These are phyloP conservation scores for Cryptomyrus ogoouensis DNA, from an alignment of 2,113 vertebrate genomes.

Conservation along the genomic window DNA sequence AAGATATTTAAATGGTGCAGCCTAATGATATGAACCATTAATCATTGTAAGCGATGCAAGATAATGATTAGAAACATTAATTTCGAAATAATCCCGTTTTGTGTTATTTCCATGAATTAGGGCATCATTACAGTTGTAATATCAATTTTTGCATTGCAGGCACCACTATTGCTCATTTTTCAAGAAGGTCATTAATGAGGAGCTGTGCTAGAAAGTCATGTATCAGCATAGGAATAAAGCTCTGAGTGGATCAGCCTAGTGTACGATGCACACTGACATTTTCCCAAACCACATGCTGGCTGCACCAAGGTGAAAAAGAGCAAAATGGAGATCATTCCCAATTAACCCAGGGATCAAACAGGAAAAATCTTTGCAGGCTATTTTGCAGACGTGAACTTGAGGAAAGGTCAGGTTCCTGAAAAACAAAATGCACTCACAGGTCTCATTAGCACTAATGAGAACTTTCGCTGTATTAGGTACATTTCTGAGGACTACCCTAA, in stretches of 20 bases:
- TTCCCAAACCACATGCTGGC: slow-evolving; percentile 65
- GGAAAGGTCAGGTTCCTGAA: slow-evolving; percentile 82
- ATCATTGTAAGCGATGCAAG: not conserved
- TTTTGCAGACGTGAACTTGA: slow-evolving; percentile 61
- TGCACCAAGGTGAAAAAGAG: slow-evolving; percentile 60
- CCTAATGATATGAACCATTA: slow-evolving; percentile 44
- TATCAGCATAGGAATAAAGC: slow-evolving; percentile 56
- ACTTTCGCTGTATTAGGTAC: slow-evolving; percentile 52
- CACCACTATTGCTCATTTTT: slow-evolving; percentile 47
- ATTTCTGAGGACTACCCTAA: slow-evolving; percentile 23
- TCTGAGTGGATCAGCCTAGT: slow-evolving; percentile 47
- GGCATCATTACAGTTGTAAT: not conserved
- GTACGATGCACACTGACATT: slow-evolving; percentile 81
- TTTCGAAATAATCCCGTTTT: slow-evolving; percentile 51
- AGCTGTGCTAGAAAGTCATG: slow-evolving; percentile 44
- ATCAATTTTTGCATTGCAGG: slow-evolving; percentile 39
- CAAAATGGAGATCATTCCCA: slow-evolving; percentile 70
- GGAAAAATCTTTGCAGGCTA: slow-evolving; percentile 58
- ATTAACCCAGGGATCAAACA: slow-evolving; percentile 86
- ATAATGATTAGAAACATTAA: slow-evolving; percentile 25
- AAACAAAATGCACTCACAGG: slow-evolving; percentile 53
- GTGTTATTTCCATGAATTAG: slow-evolving; percentile 15
- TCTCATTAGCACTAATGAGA: slow-evolving; percentile 80
- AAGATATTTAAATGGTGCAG: slow-evolving; percentile 58
- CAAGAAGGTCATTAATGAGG: slow-evolving; percentile 64